A percentile compares a stretch with the other conserved stretches of the same genome.
phyloP scores from a whole-genome alignment of 2,797 vertebrate species.

The Percopsis omiscomaycus region DNA sequence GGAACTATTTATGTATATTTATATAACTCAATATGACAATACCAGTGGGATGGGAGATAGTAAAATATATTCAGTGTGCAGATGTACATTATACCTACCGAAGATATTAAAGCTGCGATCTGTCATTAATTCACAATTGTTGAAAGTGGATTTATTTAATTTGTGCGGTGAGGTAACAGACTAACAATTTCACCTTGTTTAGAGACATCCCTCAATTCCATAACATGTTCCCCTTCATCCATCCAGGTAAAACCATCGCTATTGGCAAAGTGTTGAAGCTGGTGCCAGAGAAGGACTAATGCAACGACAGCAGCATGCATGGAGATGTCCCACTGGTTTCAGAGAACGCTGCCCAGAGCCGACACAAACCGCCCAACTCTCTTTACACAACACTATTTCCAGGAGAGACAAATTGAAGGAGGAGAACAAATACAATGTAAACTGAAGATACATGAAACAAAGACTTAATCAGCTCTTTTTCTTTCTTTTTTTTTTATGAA shows the following conservation, averaged over 20 bases:
- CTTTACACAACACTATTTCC: conserved; percentile 78
- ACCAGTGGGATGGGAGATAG: no score
- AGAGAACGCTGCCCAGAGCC: conserved; percentile 85
- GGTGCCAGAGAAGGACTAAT: conserved; percentile 99
- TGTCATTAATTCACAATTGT: no score
- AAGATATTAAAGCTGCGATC: no score
- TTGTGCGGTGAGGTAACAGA: no score
- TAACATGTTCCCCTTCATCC: conserved; percentile 1
- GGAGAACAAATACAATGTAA: conserved; percentile 73
- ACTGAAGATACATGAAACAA: conserved; percentile 75
- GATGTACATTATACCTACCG: no score
- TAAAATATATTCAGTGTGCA: no score
- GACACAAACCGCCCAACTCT: conserved; percentile 82
- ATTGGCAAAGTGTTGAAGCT: conserved; percentile 99
- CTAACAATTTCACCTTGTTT: no score
- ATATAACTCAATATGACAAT: no score
- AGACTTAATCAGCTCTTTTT: conserved; percentile 69
- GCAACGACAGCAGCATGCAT: conserved; percentile 66
- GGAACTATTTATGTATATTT: no score
- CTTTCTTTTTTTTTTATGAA: conserved; percentile 67
- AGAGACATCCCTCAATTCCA: no score
- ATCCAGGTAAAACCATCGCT: conserved; percentile 96
- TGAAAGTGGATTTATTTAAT: no score
- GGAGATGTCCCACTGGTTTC: conserved; percentile 80
- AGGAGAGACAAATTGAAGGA: conserved; percentile 40